Conservation (phyloP, 2,888 invertebrate genomes). For the Drosophila quinaria region DNA sequence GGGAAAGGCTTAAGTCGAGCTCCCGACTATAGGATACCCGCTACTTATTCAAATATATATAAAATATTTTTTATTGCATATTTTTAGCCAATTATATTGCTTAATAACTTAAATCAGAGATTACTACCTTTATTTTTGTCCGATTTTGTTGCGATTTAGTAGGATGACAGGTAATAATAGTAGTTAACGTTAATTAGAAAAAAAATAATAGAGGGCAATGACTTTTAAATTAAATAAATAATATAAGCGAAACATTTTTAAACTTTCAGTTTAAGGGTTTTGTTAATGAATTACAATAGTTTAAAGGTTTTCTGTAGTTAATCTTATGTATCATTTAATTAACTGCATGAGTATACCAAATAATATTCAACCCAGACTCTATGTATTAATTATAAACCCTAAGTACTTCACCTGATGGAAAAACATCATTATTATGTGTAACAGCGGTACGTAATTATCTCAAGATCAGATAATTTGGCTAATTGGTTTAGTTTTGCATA, state of each 20-base stretch:
- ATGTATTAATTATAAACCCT: background rate
- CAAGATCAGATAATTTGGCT: constrained; percentile 33
- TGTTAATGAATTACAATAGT: background rate
- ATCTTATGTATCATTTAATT: background rate
- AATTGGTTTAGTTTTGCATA: constrained; percentile 50
- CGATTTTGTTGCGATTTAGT: no score
- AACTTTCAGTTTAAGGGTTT: background rate
- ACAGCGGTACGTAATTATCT: constrained; percentile 42
- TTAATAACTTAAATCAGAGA: no score
- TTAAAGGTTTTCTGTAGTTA: background rate
- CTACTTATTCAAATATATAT: no score
- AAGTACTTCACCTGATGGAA: background rate
- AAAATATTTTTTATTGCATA: no score
- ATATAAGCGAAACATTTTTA: background rate
- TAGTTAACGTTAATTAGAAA: no score
- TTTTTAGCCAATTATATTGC: no score
- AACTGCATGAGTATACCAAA: background rate
- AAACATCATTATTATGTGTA: constrained; percentile 47
- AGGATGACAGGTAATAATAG: no score
- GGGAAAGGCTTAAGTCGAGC: no score
- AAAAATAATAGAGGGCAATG: background rate
- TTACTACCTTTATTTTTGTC: no score
- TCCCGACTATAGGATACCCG: no score
- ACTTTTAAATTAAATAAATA: background rate
- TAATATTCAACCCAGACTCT: no score